Conservation (phyloP, 2,888 invertebrate genomes). For the Brachylomia viminalis region DNA sequence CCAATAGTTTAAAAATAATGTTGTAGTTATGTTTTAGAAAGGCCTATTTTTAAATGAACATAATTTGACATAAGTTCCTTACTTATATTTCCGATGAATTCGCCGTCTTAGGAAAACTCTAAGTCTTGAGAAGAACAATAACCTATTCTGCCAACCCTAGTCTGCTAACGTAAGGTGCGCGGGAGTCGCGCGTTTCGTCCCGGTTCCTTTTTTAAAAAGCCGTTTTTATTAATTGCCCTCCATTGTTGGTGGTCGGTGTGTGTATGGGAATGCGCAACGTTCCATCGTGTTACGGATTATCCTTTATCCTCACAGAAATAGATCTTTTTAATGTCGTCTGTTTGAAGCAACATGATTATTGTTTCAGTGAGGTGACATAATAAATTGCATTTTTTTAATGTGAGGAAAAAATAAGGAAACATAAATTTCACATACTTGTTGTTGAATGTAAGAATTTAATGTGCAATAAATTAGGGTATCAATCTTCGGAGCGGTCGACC, state of each 20-base stretch:
- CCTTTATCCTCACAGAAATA: conserved; percentile 65
- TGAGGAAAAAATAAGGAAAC: conserved; percentile 40
- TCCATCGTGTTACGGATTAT: conserved; percentile 66
- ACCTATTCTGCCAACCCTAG: conserved; percentile 69
- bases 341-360: conserved; percentile 49
- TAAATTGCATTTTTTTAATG: conserved; percentile 31
- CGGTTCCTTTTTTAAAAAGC: conserved; percentile 72
- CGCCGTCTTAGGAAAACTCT: background rate
- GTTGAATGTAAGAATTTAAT: conserved; percentile 58
- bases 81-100: background rate
- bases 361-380: conserved; percentile 47
- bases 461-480: conserved; percentile 58
- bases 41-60: background rate
- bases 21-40: background rate
- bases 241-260: conserved; percentile 82
- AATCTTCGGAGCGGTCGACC: conserved; percentile 54
- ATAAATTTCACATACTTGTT: conserved; percentile 58
- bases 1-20: conserved; percentile 2
- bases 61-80: no score
- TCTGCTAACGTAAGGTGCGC: conserved; percentile 74
- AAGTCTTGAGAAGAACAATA: conserved; percentile 26
- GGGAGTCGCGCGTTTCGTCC: conserved; percentile 72
- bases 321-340: conserved; percentile 53
- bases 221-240: conserved; percentile 81
- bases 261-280: conserved; percentile 70